Evolutionary conservation across 2,113 vertebrate species (phyloP).

Genomic region (Salvelinus sp.): DNA sequence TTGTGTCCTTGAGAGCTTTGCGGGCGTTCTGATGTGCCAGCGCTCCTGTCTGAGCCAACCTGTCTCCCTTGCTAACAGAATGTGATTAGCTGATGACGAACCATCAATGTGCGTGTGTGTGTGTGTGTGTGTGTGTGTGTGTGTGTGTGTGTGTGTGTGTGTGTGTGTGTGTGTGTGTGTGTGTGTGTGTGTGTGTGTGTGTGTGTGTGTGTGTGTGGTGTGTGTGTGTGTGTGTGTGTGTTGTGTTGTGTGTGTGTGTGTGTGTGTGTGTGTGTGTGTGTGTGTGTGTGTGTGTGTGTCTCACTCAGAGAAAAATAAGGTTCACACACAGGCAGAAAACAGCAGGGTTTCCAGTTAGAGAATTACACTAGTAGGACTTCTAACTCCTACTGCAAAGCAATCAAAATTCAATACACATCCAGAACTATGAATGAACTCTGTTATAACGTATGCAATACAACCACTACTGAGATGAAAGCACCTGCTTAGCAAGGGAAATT

Average conservation of each 20-base stretch:
- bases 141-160: conserved; percentile 3
- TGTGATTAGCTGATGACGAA: conserved; percentile 8
- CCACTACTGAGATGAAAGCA: conserved; percentile 53
- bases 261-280: background rate
- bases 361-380: conserved; percentile 30
- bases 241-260: background rate
- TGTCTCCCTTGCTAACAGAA: conserved; percentile 5
- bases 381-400: conserved; percentile 21
- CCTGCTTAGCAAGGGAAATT: conserved; percentile 53
- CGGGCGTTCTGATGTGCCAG: conserved; percentile 1
- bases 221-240: background rate
- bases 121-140: background rate
- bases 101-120: conserved; percentile 9
- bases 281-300: conserved; percentile 2
- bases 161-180: conserved; percentile 1
- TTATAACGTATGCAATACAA: conserved; percentile 58
- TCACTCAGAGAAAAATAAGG: background rate
- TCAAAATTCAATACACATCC: conserved; percentile 11
- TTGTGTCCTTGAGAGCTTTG: conserved; percentile 22
- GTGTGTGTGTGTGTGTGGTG: conserved; percentile 1
- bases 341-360: background rate
- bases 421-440: conserved; percentile 55
- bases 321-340: background rate
- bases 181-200: background rate
- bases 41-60: background rate